These are phyloP conservation scores for Oligia latruncula DNA, from an alignment of 2,888 invertebrate species.

Conservation along the genomic window DNA sequence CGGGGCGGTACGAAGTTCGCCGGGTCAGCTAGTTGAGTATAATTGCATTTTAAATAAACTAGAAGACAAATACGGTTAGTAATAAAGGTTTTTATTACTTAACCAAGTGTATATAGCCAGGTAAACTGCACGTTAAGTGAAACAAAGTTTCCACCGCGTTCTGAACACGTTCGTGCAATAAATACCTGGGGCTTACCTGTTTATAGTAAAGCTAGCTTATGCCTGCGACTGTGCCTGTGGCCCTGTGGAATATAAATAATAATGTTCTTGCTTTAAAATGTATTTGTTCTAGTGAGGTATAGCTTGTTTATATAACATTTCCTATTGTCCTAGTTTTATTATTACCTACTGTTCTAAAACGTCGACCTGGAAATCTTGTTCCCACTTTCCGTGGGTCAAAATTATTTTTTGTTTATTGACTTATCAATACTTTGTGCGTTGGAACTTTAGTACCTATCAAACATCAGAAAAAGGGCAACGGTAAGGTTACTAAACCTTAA, in stretches of 20 bases:
- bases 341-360: background rate
- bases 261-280: background rate
- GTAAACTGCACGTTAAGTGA: constrained; percentile 26
- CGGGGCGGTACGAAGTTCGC: no score
- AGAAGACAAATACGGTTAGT: constrained; percentile 7
- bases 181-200: constrained; percentile 31
- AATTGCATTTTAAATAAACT: constrained; percentile 10
- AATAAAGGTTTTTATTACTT: constrained; percentile 20
- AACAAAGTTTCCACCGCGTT: constrained; percentile 44
- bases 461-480: background rate
- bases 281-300: background rate
- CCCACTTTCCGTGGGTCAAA: background rate
- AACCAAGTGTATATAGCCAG: constrained; percentile 16
- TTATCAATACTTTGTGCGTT: background rate
- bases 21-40: background rate
- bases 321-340: background rate
- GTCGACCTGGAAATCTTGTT: background rate
- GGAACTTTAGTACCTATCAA: background rate
- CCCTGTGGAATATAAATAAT: constrained; percentile 1
- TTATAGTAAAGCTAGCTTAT: constrained; percentile 11
- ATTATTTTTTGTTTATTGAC: background rate
- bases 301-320: background rate
- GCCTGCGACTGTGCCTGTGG: background rate
- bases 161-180: constrained; percentile 48
- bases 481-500: background rate